Percentiles rank a stretch among this genome's conserved stretches.
Evolutionary conservation across 2,797 vertebrate species (phyloP).

Genomic region (Brachymystax lenok): DNA sequence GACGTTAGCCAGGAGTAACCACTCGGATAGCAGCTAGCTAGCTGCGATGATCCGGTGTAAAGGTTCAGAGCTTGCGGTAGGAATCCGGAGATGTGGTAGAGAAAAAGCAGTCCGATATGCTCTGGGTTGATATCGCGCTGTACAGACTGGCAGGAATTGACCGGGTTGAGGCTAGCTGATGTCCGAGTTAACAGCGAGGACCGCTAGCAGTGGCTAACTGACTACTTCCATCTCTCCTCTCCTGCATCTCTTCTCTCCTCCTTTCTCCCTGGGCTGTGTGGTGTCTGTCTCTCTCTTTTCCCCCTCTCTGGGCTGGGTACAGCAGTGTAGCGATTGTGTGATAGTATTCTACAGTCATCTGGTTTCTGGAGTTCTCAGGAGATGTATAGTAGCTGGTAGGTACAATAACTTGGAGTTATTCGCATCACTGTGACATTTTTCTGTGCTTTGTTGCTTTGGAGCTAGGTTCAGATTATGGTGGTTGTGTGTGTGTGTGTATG

Average conservation of each 20-base stretch:
- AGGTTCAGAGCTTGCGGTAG: no score
- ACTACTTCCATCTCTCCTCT: background rate
- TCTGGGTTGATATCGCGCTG: no score
- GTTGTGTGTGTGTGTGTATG: no score
- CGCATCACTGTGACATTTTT: background rate
- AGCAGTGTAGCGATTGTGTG: background rate
- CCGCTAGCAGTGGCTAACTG: no score
- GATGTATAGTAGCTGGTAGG: background rate
- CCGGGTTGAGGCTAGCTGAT: no score
- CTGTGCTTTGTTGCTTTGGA: background rate
- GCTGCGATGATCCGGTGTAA: no score
- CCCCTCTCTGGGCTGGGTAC: background rate
- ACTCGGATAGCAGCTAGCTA: no score
- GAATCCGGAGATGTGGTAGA: no score
- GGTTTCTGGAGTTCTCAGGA: background rate
- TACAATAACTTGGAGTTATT: background rate
- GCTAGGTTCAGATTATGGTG: background rate
- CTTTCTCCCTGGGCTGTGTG: slow-evolving; percentile 44
- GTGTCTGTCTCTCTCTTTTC: slow-evolving; percentile 5
- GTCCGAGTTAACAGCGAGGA: no score
- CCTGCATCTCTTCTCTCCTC: slow-evolving; percentile 43
- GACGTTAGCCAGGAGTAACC: no score
- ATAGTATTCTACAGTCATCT: background rate
- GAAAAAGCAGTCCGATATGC: no score
- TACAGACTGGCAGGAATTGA: no score